Evolutionary conservation across 2,797 vertebrate species (phyloP), one percentile per base, ranked within the genome.

Genomic region (Anguilla pacifica): DNA sequence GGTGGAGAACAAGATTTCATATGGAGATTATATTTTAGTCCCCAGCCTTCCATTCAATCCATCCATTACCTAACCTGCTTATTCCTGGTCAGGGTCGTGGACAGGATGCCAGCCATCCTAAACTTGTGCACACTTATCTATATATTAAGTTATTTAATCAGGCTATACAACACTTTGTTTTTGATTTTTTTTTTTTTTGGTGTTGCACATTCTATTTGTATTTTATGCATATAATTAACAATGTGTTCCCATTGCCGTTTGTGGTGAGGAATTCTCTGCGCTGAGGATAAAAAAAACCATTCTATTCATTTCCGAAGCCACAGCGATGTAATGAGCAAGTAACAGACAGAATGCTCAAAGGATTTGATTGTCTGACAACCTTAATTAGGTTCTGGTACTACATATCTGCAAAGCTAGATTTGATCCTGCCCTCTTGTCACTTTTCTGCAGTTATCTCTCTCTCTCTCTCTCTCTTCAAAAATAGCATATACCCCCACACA

Each of bases 281-380:
- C 22, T 67, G 64, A 25, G 64, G 25, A 67, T 67, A 25, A 67
- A 67, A 67, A 53, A 67, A 6, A 67, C 35, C 2, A 13, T 74
- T 39, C 35, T 15, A 74, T 74, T 74, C 72, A 74, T 31, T 74
- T 39, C 72, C 4, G 39, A 46, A 81, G 77, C 39, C 17, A 43
- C 17, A 46, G 77, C 39, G 22, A 35, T 81, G 39, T 46, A 81
- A 81, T 81, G 19, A 81, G 77, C 6, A 2, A 43, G 39, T 43
- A 22, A 46, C 77, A 46, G 77, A 46, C 77, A 81, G 39, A 81
- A 81, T 81, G 39, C 35, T 81, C 77, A 81, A 81, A 74, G 72
- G 72, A 74, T 39, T 74, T 74, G 35, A 39, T 74, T 74, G 72
- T 39, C 72, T 31, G 72, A 74, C 35, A 39, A 35, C 31, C 28